Evolutionary conservation across 2,797 vertebrate species (phyloP).

Genomic region (Trachops cirrhosus): DNA sequence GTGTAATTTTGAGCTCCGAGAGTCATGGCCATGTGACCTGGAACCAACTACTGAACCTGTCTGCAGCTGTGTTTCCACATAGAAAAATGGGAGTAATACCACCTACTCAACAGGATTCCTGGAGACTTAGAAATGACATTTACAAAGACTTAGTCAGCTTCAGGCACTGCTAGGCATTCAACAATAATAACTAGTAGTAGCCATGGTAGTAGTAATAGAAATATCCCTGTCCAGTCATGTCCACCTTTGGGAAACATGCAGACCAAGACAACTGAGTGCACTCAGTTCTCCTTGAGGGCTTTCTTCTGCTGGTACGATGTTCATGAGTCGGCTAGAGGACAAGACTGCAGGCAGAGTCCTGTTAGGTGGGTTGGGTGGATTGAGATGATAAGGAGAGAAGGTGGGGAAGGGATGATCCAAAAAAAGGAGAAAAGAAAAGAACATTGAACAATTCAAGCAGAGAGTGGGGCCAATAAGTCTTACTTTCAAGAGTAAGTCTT

Average conservation of each 20-base stretch:
- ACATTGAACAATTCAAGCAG: neutral
- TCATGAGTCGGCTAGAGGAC: neutral
- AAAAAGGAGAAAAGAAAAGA: neutral
- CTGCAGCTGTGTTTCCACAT: neutral
- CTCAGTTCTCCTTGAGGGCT: neutral
- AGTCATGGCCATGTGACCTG: neutral
- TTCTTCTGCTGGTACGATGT: neutral
- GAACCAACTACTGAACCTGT: neutral
- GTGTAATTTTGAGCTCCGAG: neutral
- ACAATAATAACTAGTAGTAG: neutral
- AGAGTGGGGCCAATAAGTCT: neutral
- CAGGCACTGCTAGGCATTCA: neutral
- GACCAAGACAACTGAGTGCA: neutral
- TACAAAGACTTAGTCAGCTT: neutral
- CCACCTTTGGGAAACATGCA: neutral
- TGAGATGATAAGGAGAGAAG: neutral
- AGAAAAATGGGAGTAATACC: neutral
- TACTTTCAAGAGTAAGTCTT: neutral
- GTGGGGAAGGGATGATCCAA: neutral
- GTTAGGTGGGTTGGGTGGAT: neutral
- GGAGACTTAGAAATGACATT: constrained; percentile 16
- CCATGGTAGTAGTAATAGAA: neutral
- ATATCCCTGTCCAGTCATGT: neutral
- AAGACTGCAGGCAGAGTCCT: neutral
- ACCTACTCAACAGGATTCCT: neutral